Percentiles rank a stretch among this genome's conserved stretches.
phyloP scores from a whole-genome alignment of 2,113 vertebrate species.

The Arvicanthis niloticus region DNA sequence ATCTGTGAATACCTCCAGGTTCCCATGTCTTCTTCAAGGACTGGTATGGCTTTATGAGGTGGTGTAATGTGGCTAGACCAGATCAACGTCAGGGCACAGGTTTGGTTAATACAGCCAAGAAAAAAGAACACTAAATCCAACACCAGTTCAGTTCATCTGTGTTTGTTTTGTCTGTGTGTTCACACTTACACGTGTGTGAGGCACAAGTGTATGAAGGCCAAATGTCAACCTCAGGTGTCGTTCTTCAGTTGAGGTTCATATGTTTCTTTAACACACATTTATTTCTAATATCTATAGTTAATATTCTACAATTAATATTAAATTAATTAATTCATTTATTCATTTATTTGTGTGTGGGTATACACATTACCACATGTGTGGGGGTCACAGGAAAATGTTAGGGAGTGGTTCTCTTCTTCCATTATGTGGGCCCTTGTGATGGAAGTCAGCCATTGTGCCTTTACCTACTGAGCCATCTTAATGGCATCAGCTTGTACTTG shows the following conservation, averaged over 20 bases:
- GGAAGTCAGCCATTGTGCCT: not conserved
- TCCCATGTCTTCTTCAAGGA: not conserved
- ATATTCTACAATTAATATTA: not conserved
- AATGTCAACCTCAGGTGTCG: not conserved
- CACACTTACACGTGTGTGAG: not conserved
- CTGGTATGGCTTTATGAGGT: fast-evolving
- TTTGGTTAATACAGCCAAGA: not conserved
- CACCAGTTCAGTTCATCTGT: not conserved
- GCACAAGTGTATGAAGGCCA: not conserved
- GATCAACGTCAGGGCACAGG: fast-evolving
- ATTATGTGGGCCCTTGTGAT: too few relatives aligned
- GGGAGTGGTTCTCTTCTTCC: not conserved
- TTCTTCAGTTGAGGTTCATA: not conserved
- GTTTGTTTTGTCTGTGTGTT: not conserved
- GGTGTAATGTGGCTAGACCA: fast-evolving
- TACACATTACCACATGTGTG: not conserved
- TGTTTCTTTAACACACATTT: not conserved
- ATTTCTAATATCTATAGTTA: not conserved
- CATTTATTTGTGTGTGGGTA: not conserved
- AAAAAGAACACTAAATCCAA: not conserved
- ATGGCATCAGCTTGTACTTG: not conserved
- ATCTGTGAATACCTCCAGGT: not conserved
- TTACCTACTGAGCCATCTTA: not conserved
- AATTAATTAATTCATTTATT: too few relatives aligned
- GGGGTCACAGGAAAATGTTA: not conserved